Percentiles rank a stretch among this genome's conserved stretches.
Evolutionary conservation across 2,888 invertebrate genomes (phyloP).

Genomic region (Timema podura): DNA sequence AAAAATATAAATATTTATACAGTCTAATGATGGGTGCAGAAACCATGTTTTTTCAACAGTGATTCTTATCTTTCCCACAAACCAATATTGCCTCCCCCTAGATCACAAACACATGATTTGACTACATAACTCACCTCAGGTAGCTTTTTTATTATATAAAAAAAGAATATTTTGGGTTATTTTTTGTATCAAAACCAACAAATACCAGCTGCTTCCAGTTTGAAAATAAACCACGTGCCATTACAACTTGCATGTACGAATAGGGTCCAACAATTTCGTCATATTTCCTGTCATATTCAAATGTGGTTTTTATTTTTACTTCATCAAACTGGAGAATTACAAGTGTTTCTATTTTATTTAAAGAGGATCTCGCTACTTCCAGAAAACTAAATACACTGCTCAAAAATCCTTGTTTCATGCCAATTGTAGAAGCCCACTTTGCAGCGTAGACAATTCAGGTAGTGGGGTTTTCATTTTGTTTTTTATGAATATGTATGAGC

Average conservation of each 20-base stretch:
- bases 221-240: neutral
- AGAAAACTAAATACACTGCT: too few relatives aligned
- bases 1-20: neutral
- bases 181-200: neutral
- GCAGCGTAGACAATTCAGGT: too few relatives aligned
- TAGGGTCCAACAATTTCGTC: neutral
- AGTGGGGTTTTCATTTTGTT: too few relatives aligned
- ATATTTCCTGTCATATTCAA: neutral
- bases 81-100: neutral
- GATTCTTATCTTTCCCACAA: neutral
- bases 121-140: neutral
- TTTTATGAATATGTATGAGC: neutral
- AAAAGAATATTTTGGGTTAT: neutral
- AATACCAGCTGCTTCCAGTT: neutral
- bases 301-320: neutral
- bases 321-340: neutral
- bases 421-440: too few relatives aligned
- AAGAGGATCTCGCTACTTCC: neutral
- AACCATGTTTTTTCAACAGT: neutral
- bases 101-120: neutral
- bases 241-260: constrained; percentile 10
- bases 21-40: neutral
- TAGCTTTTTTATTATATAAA: neutral
- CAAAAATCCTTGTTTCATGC: too few relatives aligned
- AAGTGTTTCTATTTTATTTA: neutral